A percentile compares a stretch with the other conserved stretches of the same genome.
These are phyloP conservation scores for Lates calcarifer DNA, from an alignment of 2,113 vertebrate genomes.

Conservation along the genomic window DNA sequence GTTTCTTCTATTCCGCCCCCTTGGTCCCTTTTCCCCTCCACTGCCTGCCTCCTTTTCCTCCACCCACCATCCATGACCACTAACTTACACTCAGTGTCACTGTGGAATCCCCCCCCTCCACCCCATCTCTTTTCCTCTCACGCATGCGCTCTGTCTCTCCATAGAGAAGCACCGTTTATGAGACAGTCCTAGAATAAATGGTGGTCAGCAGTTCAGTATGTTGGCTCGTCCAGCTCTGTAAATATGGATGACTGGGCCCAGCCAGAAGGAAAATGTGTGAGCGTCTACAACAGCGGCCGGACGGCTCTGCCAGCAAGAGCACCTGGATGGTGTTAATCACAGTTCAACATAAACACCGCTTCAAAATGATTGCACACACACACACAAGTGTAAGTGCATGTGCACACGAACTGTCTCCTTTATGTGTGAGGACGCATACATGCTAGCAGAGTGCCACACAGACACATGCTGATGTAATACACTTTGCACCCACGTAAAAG, in stretches of 20 bases:
- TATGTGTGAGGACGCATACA: constrained; percentile 46
- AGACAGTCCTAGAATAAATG: constrained; percentile 85
- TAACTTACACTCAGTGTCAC: constrained; percentile 69
- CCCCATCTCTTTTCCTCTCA: constrained; percentile 38
- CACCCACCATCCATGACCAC: constrained; percentile 55
- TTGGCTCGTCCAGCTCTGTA: constrained; percentile 79
- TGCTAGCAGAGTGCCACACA: constrained; percentile 41
- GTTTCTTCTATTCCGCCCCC: constrained; percentile 35
- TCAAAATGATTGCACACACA: constrained; percentile 78
- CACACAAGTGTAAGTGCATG: constrained; percentile 63
- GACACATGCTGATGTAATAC: constrained; percentile 56
- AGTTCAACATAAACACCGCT: constrained; percentile 90
- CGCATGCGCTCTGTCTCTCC: constrained; percentile 67
- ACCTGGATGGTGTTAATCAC: constrained; percentile 98
- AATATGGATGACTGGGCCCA: constrained; percentile 83
- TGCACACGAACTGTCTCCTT: constrained; percentile 46
- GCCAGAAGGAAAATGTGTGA: constrained; percentile 84
- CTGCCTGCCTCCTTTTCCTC: constrained; percentile 33
- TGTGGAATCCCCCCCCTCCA: constrained; percentile 65
- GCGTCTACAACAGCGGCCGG: constrained; percentile 78
- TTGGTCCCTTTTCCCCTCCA: constrained; percentile 28
- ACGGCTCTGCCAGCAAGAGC: constrained; percentile 87
- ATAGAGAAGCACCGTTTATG: constrained; percentile 74
- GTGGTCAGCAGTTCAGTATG: constrained; percentile 87
- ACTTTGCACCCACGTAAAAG: constrained; percentile 7